These are phyloP conservation scores for Dysidea cf. avara DNA, from an alignment of 37 sponge, comb jelly and placozoan species.

Conservation along the genomic window DNA sequence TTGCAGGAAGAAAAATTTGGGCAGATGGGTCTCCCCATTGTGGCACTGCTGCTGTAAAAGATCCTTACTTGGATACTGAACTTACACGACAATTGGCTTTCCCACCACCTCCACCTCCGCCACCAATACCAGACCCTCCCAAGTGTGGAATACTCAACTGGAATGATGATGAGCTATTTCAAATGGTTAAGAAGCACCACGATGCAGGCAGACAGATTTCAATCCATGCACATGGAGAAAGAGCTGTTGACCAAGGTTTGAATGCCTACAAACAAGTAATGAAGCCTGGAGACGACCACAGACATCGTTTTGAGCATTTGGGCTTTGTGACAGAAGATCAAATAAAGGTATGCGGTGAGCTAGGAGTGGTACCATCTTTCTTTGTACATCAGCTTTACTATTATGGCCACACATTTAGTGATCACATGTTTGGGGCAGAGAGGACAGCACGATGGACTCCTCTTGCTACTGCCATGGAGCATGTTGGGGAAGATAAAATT, in stretches of 20 bases:
- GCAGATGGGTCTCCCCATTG: conserved; percentile 60
- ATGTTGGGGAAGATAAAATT: neutral
- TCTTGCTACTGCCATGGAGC: conserved; percentile 15
- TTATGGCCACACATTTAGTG: conserved; percentile 40
- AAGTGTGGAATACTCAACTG: conserved; percentile 26
- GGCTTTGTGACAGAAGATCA: conserved; percentile 48
- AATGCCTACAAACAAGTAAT: conserved; percentile 15
- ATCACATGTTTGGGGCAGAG: conserved; percentile 49
- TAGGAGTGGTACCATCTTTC: conserved; percentile 45
- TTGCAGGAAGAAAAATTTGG: too few relatives aligned
- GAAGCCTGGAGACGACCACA: conserved; percentile 1
- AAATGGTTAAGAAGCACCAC: conserved; percentile 28
- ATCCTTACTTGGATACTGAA: conserved; percentile 39
- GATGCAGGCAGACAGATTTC: conserved; percentile 16
- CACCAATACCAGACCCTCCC: too few relatives aligned
- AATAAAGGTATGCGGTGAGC: conserved; percentile 8
- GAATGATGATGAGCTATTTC: conserved; percentile 6
- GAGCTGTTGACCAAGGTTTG: conserved; percentile 50
- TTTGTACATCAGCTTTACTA: conserved; percentile 44
- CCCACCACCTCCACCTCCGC: conserved; percentile 9
- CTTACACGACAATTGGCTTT: conserved; percentile 39
- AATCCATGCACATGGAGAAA: conserved; percentile 65
- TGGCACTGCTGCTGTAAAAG: conserved; percentile 41
- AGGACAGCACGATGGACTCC: conserved; percentile 33
- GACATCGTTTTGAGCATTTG: conserved; percentile 62